phyloP scores from a whole-genome alignment of 2,888 invertebrate genomes.

The Drosophila macrospina region DNA sequence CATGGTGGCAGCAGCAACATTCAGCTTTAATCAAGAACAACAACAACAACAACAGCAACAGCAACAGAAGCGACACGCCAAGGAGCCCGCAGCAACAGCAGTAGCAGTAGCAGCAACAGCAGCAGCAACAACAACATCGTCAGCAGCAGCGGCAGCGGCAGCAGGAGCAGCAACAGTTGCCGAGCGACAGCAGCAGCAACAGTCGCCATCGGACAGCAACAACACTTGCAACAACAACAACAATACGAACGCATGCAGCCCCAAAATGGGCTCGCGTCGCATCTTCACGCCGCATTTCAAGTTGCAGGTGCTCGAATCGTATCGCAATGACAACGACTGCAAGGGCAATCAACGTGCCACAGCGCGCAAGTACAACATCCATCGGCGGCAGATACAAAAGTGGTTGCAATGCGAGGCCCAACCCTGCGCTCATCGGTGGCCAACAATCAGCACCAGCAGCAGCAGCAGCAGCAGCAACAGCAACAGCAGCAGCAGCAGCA shows the following conservation, averaged over 20 bases:
- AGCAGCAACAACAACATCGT: conserved; percentile 10
- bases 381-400: conserved; percentile 95
- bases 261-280: conserved; percentile 91
- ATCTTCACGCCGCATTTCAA: conserved; percentile 96
- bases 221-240: conserved; percentile 29
- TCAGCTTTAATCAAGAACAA: conserved; percentile 23
- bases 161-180: conserved; percentile 36
- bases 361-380: conserved; percentile 95
- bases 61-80: conserved; percentile 88
- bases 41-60: conserved; percentile 75
- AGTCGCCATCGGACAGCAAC: conserved; percentile 95
- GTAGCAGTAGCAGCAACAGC: conserved; percentile 24
- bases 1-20: conserved; percentile 88
- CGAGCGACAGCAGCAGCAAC: conserved; percentile 86
- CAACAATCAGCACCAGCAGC: conserved; percentile 83
- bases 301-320: conserved; percentile 94
- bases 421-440: conserved; percentile 91
- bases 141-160: conserved; percentile 32
- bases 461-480: conserved; percentile 59
- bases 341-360: conserved; percentile 96
- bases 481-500: conserved; percentile 23
- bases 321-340: conserved; percentile 93
- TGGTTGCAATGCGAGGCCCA: conserved; percentile 95
- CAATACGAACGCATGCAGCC: conserved; percentile 64
- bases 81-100: conserved; percentile 86